A percentile compares a stretch with the other conserved stretches of the same genome.
Conservation (phyloP, 53 echinoderm and acorn worm species). For the Apostichopus leukothele region DNA sequence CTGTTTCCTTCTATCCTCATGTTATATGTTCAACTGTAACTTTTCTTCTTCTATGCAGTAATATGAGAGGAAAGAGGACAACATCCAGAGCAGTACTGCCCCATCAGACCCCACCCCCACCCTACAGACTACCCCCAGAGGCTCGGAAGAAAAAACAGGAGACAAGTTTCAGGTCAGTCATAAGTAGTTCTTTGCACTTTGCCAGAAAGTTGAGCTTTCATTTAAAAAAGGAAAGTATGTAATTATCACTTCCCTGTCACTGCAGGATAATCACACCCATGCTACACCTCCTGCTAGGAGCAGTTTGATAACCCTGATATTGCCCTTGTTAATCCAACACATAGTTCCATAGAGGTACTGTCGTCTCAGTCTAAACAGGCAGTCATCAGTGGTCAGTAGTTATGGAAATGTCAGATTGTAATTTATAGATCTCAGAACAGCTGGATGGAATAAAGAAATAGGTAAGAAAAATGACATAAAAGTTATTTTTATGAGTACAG, state of each 20-base stretch:
- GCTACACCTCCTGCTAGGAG: too few species aligned
- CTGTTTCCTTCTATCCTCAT: too few species aligned
- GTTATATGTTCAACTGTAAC: neutral
- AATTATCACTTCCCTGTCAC: too few species aligned
- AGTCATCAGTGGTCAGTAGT: too few species aligned
- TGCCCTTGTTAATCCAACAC: too few species aligned
- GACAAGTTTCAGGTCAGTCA: constrained; percentile 72
- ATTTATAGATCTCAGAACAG: too few species aligned
- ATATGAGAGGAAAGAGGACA: constrained; percentile 24
- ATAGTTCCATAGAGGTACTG: too few species aligned
- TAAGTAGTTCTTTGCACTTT: neutral
- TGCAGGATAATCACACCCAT: too few species aligned
- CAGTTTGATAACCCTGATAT: too few species aligned
- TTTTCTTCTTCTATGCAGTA: neutral
- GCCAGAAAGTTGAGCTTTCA: neutral
- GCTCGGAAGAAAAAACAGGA: constrained; percentile 61
- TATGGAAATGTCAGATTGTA: too few species aligned
- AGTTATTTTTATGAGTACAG: neutral
- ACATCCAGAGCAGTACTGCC: constrained; percentile 28
- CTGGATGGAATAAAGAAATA: neutral
- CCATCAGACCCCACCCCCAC: constrained; percentile 68
- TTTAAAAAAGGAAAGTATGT: too few species aligned
- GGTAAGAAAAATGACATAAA: neutral
- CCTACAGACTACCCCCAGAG: constrained; percentile 72
- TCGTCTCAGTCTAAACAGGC: too few species aligned